Evolutionary conservation across 2,113 vertebrate species (phyloP), one percentile per base, ranked within the genome.

Genomic region (Hirundichthys speculiger): DNA sequence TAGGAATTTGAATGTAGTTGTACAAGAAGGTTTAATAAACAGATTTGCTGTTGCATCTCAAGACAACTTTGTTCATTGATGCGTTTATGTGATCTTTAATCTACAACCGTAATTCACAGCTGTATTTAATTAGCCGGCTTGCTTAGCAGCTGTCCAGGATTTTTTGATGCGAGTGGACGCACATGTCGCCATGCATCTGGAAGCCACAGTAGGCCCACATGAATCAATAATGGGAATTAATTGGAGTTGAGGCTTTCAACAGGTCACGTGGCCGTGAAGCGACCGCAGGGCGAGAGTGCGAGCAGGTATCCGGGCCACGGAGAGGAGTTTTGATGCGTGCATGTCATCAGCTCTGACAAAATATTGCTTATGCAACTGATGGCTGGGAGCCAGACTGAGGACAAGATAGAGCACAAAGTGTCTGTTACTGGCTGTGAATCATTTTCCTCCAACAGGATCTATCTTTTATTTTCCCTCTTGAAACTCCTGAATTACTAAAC

Each of bases 281-380:
- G 65, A 21, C 49, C 9, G 12, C 22, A 11, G n/a, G 54, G 25
- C 18, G 4, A 15, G 38, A 61, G 58, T 34, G 16, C 25, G 16
- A 42, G 47, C 58, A 69, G 45, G 62, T 34, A 21, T 67, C 19
- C 1, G 25, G 68, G 55, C 22, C 2, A 9, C 0, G 30, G 57
- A 63, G 63, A 18, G 18, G 57, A 60, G 63, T 40, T 59, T 38
- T 47, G 70, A 71, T 60, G 47, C 40, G 4, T 46, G 43, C 51
- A 20, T 57, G 73, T 77, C 70, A 65, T 61, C 60, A 67, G 18
- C 15, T 43, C 64, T 52, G 75, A 83, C 64, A 48, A 60, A 81
- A 45, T 77, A 64, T 73, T 51, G 39, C 75, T 88, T 85, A 86
- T 66, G 79, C 57, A 88, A 77, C 72, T 20, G 27, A 38, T 58